Conservation (phyloP, 1,140 invertebrate genomes). For the Anoplolepis gracilipes region DNA sequence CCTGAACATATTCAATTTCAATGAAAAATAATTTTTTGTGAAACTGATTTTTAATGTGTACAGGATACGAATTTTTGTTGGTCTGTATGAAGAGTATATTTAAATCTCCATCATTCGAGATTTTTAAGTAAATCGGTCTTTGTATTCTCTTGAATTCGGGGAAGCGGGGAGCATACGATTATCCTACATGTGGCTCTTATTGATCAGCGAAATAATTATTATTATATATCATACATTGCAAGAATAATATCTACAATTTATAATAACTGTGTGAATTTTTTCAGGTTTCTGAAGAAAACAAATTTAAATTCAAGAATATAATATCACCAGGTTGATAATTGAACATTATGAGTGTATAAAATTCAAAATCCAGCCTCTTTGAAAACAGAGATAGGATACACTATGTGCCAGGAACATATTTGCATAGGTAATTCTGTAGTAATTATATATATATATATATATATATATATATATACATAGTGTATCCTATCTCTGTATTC, state of each 20-base stretch:
- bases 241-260: conserved; percentile 26
- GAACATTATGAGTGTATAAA: conserved; percentile 52
- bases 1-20: too few relatives aligned
- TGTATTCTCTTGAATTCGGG: too few relatives aligned
- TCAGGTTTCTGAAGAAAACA: conserved; percentile 57
- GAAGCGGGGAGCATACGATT: too few relatives aligned
- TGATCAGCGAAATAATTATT: too few relatives aligned
- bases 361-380: conserved; percentile 15
- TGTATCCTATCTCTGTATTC: conserved; percentile 17
- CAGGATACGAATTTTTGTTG: too few relatives aligned
- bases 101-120: too few relatives aligned
- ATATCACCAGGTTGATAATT: conserved; percentile 57
- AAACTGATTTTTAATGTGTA: too few relatives aligned
- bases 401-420: conserved; percentile 44
- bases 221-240: conserved; percentile 28
- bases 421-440: conserved; percentile 58
- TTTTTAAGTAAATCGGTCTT: too few relatives aligned
- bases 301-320: conserved; percentile 64
- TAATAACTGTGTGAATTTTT: conserved; percentile 54
- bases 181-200: too few relatives aligned
- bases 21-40: too few relatives aligned
- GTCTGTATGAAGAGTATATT: too few relatives aligned
- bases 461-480: conserved; percentile 35
- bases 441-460: conserved; percentile 26
- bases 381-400: conserved; percentile 19